Evolutionary conservation across 2,113 vertebrate species (phyloP).

Genomic region (Platichthys stellatus): DNA sequence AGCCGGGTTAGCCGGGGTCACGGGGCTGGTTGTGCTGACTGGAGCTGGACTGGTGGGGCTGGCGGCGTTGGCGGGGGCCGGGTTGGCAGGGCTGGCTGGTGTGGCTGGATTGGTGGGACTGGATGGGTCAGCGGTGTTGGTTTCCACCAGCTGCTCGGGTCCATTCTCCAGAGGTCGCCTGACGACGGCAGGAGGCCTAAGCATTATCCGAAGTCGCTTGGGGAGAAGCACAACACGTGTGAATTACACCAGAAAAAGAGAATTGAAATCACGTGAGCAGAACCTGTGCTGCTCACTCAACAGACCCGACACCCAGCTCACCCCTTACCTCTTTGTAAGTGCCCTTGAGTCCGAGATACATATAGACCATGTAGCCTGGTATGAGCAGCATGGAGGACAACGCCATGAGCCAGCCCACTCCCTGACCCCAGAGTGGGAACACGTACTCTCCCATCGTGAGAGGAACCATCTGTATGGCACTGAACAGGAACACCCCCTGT

Average conservation of each 20-base stretch:
- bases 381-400: conserved; percentile 98
- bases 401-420: conserved; percentile 99
- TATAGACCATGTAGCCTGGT: conserved; percentile 96
- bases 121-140: conserved; percentile 66
- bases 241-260: conserved; percentile 4
- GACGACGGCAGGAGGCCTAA: conserved; percentile 88
- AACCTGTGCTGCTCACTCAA: not conserved
- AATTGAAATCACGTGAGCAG: not conserved
- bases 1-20: conserved; percentile 25
- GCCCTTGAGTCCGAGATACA: conserved; percentile 94
- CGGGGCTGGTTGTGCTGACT: conserved; percentile 72
- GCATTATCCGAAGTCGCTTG: conserved; percentile 94
- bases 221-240: conserved; percentile 19
- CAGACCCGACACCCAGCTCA: conserved; percentile 1
- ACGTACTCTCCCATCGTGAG: conserved; percentile 96
- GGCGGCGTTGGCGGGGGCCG: conserved; percentile 29
- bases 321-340: conserved; percentile 94
- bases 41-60: conserved; percentile 71
- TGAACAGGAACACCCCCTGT: conserved; percentile 98
- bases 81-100: conserved; percentile 28
- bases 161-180: conserved; percentile 88
- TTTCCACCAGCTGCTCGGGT: conserved; percentile 87
- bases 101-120: conserved; percentile 58
- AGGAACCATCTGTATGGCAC: conserved; percentile 97
- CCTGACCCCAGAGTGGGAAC: conserved; percentile 97